Percentiles rank a stretch among this genome's conserved stretches.
Evolutionary conservation across 2,113 vertebrate genomes (phyloP).

Genomic region (Bambusicola thoracicus): DNA sequence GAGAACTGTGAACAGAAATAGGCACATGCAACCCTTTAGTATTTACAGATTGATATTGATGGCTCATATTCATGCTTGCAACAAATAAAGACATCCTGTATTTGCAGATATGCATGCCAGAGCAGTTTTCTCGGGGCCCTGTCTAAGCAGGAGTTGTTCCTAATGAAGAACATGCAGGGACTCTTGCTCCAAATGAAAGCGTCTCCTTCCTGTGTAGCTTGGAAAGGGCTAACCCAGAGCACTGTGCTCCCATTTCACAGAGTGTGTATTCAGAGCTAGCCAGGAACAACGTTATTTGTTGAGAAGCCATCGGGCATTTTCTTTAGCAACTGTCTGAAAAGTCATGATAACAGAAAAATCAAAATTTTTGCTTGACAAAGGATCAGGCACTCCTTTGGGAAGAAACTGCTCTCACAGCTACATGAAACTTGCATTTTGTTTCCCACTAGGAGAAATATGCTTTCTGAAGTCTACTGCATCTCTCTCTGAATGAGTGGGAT

Average conservation of each 20-base stretch:
- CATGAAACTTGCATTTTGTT: background rate
- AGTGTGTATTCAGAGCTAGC: background rate
- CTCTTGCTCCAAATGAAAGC: background rate
- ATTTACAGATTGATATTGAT: background rate
- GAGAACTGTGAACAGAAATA: background rate
- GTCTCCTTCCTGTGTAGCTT: background rate
- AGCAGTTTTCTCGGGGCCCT: background rate
- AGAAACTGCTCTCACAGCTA: background rate
- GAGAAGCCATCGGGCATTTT: background rate
- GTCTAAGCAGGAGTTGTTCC: constrained; percentile 2
- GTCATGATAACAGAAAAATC: background rate
- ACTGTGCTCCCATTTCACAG: background rate
- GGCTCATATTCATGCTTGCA: background rate
- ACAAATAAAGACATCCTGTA: background rate
- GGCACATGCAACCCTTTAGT: background rate
- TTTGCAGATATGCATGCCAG: background rate
- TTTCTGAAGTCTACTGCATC: background rate
- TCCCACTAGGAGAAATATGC: background rate
- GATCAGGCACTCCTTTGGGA: background rate
- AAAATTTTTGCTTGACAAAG: background rate
- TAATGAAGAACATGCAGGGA: background rate
- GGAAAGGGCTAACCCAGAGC: background rate
- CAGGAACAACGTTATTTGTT: background rate
- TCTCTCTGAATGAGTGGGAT: background rate
- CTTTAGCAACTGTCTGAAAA: background rate